Base-by-base conservation (phyloP, 2,113 vertebrate species). In the Lonchura striata region DNA sequence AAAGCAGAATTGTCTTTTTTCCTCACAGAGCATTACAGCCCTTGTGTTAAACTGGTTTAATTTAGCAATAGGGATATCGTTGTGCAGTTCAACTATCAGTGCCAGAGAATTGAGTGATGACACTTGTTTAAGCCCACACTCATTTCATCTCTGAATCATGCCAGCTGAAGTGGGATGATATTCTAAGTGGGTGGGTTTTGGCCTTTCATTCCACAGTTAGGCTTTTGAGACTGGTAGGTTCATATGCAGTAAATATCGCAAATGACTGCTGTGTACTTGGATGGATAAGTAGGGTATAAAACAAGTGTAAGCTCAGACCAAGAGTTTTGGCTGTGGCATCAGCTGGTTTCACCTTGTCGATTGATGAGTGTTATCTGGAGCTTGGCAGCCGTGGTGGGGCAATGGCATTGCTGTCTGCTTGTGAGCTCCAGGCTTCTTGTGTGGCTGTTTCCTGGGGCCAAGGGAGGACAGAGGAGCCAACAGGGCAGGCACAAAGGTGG, bases 1-100 rank as follows among this genome's bases (percentile, higher is more conserved):
- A 70, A 72, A 88, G 31, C 42, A 83, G 85, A 64, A 69, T 15
- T 78, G 25, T 1, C 3, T 18, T 90, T 25, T 81, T 91, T 72
- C 30, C 53, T 50, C 41, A 17, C 0, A 0, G 19, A 90, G 46
- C 4, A 0, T 59, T 71, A 23, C 23, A 84, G 35, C 16, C 42
- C 35, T 65, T 54, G 24, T 60, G 42, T 87, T 88, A 41, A 66
- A 30, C n/a, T 23, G 2, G n/a, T 93, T 54, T 41, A 22, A 9
- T 23, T 68, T 70, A 87, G 63, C 42, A 37, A 9, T 18, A 60
- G 59, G 54, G 19, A 87, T 95, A 42, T n/a, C 1, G 0, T 46
- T 42, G 56, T 52, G 64, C 24, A 44, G 39, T 57, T 69, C 11
- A 23, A 11, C 31, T 75, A 54, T 24, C 33, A 54, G 63, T 33